Evolutionary conservation across 2,113 vertebrate genomes (phyloP), one percentile per base, ranked within the genome.

Genomic region (Cisticola juncidis): DNA sequence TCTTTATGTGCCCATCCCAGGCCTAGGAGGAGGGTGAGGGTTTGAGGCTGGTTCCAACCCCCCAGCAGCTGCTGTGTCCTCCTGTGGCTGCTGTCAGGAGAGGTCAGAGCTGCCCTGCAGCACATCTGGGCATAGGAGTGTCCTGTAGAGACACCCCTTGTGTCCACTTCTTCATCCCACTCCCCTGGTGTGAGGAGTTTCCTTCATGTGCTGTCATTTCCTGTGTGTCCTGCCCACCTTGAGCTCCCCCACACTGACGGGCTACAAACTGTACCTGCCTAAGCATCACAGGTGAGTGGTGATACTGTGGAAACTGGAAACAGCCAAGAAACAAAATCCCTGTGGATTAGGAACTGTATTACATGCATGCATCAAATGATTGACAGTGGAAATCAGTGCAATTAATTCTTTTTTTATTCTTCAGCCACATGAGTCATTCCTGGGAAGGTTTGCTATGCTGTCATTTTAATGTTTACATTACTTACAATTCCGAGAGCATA

Each of bases 201-300:
- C 8, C 5, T 31, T 40, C 0, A 1, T 18, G 0, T 31, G 23
- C 45, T 6, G 0, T 4, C 0, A 5, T 31, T 81, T 36, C 73
- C 69, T 31, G 5, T 33, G 36, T 2, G 0, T 21, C 4, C 64
- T 72, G 19, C 38, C 47, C 4, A 2, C 38, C 8, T 3, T 31
- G 62, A 79, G 65, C 9, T 40, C 25, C 24, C 19, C 11, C 18
- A 23, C 3, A 1, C 25, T 4, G 70, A 28, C 47, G 21, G 4
- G 3, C 28, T 68, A 1, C n/a, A 14, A 18, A 47, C 3, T 14
- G 14, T 20, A 6, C 1, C 17, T 62, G 20, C 33, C 53, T 9
- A n/a, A 70, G 31, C 38, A 28, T 26, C 26, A 4, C n/a, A 45
- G 48, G 54, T 35, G n/a, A 90, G n/a, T 31, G 48, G 15, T 77